These are phyloP conservation scores for Eupithecia abbreviata DNA, from an alignment of 2,888 invertebrate genomes.

Conservation along the genomic window DNA sequence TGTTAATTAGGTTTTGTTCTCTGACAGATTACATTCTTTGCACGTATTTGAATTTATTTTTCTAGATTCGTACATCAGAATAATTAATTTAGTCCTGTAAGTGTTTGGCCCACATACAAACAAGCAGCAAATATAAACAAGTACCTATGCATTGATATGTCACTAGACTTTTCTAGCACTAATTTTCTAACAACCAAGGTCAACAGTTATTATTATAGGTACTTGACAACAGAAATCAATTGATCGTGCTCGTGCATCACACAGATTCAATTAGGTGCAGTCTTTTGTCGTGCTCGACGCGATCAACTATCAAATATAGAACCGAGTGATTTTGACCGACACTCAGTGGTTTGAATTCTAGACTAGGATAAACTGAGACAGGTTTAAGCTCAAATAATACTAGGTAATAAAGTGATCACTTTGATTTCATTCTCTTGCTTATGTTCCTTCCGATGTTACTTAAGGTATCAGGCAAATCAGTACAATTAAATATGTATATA, in stretches of 20 bases:
- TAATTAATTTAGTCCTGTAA: not conserved
- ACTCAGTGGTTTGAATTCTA: not conserved
- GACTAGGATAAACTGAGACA: not conserved
- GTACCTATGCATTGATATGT: too few species aligned
- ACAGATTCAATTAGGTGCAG: not conserved
- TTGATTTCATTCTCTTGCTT: not conserved
- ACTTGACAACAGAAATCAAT: not conserved
- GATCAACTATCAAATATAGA: not conserved
- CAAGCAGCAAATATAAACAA: not conserved
- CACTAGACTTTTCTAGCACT: not conserved
- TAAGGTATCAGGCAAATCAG: not conserved
- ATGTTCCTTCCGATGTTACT: not conserved
- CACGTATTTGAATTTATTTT: constrained; percentile 10
- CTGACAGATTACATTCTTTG: constrained; percentile 21
- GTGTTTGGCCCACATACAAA: not conserved
- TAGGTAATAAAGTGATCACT: too few species aligned
- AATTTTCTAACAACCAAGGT: not conserved
- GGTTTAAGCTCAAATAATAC: not conserved
- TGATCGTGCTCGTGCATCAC: not conserved
- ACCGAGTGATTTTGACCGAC: not conserved
- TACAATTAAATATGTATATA: not conserved
- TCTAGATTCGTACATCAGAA: not conserved
- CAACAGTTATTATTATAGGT: not conserved
- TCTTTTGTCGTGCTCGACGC: not conserved
- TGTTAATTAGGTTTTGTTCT: constrained; percentile 31